Percentiles rank a stretch among this genome's conserved stretches.
These are phyloP conservation scores for Schlechtendalia chinensis DNA, from an alignment of 1,140 invertebrate species.

Conservation along the genomic window DNA sequence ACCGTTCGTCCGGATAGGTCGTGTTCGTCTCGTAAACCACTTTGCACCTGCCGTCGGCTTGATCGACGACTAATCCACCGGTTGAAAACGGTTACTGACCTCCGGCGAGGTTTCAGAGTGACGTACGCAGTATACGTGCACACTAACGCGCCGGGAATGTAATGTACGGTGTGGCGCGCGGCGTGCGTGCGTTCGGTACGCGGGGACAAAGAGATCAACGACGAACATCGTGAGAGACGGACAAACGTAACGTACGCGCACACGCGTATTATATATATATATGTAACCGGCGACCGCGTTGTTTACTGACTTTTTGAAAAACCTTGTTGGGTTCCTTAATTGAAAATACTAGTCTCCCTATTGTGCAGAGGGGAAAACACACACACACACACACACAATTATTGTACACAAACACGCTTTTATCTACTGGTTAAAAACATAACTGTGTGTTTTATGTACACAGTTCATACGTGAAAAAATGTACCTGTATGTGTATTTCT, in stretches of 20 bases:
- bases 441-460: background rate
- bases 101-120: slow-evolving; percentile 4
- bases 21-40: background rate
- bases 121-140: background rate
- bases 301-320: slow-evolving; percentile 43
- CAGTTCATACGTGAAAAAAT: background rate
- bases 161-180: no score
- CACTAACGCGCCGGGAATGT: background rate
- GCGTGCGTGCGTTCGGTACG: background rate
- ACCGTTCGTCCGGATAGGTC: slow-evolving; percentile 17
- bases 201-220: slow-evolving; percentile 41
- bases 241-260: background rate
- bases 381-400: background rate
- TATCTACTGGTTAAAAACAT: background rate
- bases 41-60: background rate
- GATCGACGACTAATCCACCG: slow-evolving; percentile 22
- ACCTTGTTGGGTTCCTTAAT: slow-evolving; percentile 38
- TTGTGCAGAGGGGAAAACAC: background rate
- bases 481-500: no score
- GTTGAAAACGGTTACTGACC: slow-evolving; percentile 41
- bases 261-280: no score
- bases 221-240: slow-evolving; percentile 25
- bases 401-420: background rate
- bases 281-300: slow-evolving; percentile 9
- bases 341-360: slow-evolving; percentile 36